Evolutionary conservation across 2,113 vertebrate species (phyloP).

Genomic region (Muntiacus reevesi): DNA sequence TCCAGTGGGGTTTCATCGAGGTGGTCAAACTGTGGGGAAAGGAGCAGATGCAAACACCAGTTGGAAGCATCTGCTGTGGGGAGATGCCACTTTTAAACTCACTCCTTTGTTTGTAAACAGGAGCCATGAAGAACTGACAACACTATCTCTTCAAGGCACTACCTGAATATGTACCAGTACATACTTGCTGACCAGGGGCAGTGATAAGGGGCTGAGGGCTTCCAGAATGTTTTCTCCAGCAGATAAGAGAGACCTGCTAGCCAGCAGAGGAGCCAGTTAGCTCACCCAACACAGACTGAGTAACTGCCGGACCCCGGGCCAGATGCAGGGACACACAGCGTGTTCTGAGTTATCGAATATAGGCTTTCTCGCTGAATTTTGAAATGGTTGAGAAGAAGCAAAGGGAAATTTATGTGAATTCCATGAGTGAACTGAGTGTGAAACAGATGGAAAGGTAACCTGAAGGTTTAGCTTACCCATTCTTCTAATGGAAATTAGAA

Average conservation of each 20-base stretch:
- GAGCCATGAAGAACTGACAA: neutral
- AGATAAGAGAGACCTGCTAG: neutral
- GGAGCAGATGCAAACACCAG: neutral
- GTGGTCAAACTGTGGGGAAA: accelerated
- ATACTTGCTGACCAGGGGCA: neutral
- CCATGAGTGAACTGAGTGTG: neutral
- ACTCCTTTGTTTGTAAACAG: neutral
- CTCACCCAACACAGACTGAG: neutral
- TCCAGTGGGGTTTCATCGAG: neutral
- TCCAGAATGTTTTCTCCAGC: neutral
- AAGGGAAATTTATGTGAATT: neutral
- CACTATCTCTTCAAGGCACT: neutral
- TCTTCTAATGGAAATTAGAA: neutral
- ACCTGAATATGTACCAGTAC: neutral
- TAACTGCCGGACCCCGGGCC: neutral
- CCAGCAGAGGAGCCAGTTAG: neutral
- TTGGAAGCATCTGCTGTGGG: neutral
- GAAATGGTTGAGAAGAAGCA: neutral
- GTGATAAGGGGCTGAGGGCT: neutral
- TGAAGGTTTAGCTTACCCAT: neutral
- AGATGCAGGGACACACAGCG: neutral
- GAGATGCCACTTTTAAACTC: neutral
- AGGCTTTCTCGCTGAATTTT: neutral
- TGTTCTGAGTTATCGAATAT: neutral
- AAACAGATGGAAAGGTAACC: neutral